Percentiles rank a stretch among this genome's conserved stretches.
Conservation (phyloP, 92 coral and sea anemone species). For the Zoanthus sociatus region DNA sequence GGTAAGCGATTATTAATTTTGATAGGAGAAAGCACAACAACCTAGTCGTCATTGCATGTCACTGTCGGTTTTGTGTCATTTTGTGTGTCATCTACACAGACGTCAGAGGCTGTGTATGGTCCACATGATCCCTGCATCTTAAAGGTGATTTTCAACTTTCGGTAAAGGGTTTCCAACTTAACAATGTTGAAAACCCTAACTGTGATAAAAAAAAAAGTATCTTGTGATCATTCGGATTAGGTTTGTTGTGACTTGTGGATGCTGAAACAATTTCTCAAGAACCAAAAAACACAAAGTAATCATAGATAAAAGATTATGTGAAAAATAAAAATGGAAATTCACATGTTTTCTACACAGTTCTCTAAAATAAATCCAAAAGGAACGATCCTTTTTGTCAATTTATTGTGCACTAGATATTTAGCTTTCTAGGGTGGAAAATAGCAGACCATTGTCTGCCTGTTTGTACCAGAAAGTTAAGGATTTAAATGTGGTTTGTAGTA, state of each 20-base stretch:
- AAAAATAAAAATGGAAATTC: too few species aligned
- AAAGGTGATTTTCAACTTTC: neutral
- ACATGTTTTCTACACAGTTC: too few species aligned
- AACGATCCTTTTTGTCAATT: too few species aligned
- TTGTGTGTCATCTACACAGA: conserved; percentile 1
- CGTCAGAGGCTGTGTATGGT: conserved; percentile 5
- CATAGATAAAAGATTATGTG: too few species aligned
- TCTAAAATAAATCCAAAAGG: too few species aligned
- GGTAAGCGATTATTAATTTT: neutral
- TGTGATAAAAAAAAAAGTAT: neutral
- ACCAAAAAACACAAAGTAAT: neutral
- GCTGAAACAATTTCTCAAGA: neutral
- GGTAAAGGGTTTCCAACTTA: neutral
- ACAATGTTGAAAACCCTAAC: neutral
- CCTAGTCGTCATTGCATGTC: neutral
- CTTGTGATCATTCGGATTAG: neutral
- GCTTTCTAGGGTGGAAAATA: too few species aligned
- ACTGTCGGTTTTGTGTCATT: neutral
- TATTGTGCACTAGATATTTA: too few species aligned
- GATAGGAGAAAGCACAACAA: neutral
- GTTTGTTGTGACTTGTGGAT: conserved; percentile 1
- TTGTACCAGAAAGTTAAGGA: too few species aligned
- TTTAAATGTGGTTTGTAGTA: too few species aligned
- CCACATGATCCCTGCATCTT: neutral
- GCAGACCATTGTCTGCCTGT: too few species aligned